Evolutionary conservation across 2,113 vertebrate genomes (phyloP), one percentile per base, ranked within the genome.

Genomic region (Pseudolaguvia tuberculata): DNA sequence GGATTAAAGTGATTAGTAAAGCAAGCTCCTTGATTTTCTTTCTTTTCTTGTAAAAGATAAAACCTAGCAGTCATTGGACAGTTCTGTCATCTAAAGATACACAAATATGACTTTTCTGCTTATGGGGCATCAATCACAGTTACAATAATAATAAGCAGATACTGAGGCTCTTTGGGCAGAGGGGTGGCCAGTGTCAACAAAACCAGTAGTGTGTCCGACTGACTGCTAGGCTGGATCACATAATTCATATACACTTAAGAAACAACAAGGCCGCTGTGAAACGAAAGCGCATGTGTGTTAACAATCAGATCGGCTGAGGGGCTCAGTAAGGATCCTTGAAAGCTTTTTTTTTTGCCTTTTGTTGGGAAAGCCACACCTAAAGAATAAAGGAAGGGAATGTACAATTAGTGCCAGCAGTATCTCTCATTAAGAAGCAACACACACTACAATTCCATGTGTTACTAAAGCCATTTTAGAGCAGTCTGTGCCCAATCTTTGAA

Each of bases 1-100:
- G 92, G 92, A 92, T 93, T 94, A 92, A 95, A 87, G 92, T 94
- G 92, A 94, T 95, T 94, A 94, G 93, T 94, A 94, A 94, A 93
- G 94, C 91, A 86, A 92, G 87, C 91, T 72, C 66, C 69, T 76
- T 70, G 31, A 77, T 86, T 81, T 52, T 20, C 65, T 55, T 35
- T 31, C 17, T 62, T 69, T 27, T 47, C 14, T 61, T 56, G 39
- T 27, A 76, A 69, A 91, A 85, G 50, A 88, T 15, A 61, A 92
- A 87, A 92, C 92, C 85, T 93, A 94, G 92, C 93, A 94, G 93
- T 93, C 92, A 94, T 91, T 88, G 87, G 78, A 91, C 91, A 92
- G 90, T 90, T 70, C 31, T 56, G 61, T 52, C 23, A 14, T n/a
- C 27, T 20, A 58, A 10, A 61, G 18, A 61, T 13, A 39, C 20